Conservation (phyloP, 2,797 vertebrate genomes). For the Sebastes umbrosus region DNA sequence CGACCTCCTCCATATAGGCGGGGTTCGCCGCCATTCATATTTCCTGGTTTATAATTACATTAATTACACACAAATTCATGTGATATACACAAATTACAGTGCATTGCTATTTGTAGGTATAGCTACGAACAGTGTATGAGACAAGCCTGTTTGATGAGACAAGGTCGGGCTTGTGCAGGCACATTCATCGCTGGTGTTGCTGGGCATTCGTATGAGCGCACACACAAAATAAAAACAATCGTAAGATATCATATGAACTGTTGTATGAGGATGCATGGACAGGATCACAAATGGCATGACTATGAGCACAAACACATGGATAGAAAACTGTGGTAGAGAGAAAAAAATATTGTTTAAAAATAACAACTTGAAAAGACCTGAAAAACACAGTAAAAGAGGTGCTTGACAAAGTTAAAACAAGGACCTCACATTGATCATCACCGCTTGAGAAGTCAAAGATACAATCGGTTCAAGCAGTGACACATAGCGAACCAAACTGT, state of each 20-base stretch:
- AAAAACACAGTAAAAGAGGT: neutral
- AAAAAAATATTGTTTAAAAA: neutral
- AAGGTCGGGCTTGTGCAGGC: too few relatives aligned
- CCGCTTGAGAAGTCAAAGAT: constrained; percentile 6
- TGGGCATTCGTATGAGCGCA: too few relatives aligned
- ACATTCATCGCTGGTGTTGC: too few relatives aligned
- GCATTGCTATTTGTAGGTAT: too few relatives aligned
- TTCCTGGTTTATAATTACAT: too few relatives aligned
- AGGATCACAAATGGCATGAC: neutral
- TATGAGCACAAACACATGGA: neutral
- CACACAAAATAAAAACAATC: too few relatives aligned
- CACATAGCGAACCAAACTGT: neutral
- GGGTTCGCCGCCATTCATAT: neutral
- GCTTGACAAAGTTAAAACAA: neutral
- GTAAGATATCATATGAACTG: neutral
- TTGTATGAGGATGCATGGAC: neutral
- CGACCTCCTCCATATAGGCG: too few relatives aligned
- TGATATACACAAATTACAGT: too few relatives aligned
- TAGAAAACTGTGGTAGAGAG: neutral
- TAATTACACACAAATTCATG: too few relatives aligned
- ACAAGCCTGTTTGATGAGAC: too few relatives aligned
- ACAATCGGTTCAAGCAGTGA: neutral
- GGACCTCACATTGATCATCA: constrained; percentile 1
- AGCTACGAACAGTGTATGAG: too few relatives aligned
- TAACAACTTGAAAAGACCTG: neutral